phyloP scores from a whole-genome alignment of 2,113 vertebrate genomes.

The Neolamprologus cancellatus region DNA sequence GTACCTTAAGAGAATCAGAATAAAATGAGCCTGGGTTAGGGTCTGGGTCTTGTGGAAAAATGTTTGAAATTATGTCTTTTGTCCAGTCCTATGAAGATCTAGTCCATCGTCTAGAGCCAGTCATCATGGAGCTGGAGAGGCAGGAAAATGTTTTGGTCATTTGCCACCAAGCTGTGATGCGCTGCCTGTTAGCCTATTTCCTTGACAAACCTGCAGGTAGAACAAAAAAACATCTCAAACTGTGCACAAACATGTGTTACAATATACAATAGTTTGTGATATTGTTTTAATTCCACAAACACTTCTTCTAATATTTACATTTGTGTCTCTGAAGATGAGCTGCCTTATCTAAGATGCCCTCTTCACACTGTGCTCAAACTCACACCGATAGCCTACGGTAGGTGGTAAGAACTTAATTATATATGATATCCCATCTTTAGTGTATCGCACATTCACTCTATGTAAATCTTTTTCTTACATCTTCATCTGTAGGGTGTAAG shows the following conservation, averaged over 20 bases:
- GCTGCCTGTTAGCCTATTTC: constrained; percentile 91
- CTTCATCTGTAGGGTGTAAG: constrained; percentile 74
- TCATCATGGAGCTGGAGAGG: constrained; percentile 96
- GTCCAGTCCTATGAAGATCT: constrained; percentile 91
- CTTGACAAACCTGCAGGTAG: constrained; percentile 89
- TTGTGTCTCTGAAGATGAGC: constrained; percentile 70
- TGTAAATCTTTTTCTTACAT: neutral
- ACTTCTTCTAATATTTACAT: neutral
- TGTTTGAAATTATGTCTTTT: neutral
- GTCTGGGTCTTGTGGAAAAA: neutral
- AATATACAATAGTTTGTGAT: neutral
- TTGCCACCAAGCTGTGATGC: constrained; percentile 94
- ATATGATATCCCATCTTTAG: neutral
- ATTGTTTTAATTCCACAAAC: neutral
- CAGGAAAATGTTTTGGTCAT: constrained; percentile 94
- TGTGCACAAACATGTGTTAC: neutral
- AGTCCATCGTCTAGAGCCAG: constrained; percentile 90
- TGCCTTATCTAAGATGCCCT: constrained; percentile 91
- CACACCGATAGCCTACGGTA: constrained; percentile 91
- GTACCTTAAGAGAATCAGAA: neutral
- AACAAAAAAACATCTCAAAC: neutral
- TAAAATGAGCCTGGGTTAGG: neutral
- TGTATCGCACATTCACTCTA: neutral
- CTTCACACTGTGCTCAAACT: constrained; percentile 93
- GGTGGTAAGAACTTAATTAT: neutral